Conservation (phyloP, 2,797 vertebrate species). For the Poecilia wingei region DNA sequence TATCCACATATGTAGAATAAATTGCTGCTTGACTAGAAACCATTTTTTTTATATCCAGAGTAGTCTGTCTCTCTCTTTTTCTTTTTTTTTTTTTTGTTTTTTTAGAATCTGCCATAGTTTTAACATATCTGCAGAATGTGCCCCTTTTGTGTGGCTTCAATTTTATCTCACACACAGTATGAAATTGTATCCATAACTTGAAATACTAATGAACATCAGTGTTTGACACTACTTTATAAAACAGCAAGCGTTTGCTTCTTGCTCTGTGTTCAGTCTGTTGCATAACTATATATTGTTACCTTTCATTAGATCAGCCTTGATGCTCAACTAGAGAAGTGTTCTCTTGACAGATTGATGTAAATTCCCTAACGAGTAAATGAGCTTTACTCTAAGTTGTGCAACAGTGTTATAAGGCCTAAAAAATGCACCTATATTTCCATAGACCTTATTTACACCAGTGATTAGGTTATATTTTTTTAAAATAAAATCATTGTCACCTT, state of each 20-base stretch:
- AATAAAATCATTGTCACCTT: constrained; percentile 9
- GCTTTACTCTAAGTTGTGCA: constrained; percentile 26
- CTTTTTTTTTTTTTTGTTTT: neutral
- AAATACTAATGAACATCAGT: neutral
- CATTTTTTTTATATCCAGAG: constrained; percentile 12
- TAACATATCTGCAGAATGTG: neutral
- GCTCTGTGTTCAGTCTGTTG: neutral
- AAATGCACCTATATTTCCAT: constrained; percentile 36
- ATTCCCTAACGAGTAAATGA: neutral
- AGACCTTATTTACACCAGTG: constrained; percentile 16
- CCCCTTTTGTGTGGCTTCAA: neutral
- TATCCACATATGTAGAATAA: constrained; percentile 43
- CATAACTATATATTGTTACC: constrained; percentile 44
- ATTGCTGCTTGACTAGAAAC: constrained; percentile 29
- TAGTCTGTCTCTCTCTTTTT: neutral
- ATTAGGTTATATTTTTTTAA: constrained; percentile 1
- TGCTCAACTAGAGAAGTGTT: constrained; percentile 33
- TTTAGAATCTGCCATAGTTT: neutral
- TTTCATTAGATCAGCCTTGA: constrained; percentile 58
- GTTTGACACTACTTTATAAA: neutral
- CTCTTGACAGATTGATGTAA: constrained; percentile 34
- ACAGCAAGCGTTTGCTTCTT: neutral
- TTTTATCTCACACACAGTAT: neutral
- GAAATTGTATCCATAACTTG: neutral
- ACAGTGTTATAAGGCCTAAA: constrained; percentile 17